Conservation (phyloP, 1,140 invertebrate species). For the Diorhabda sublineata region DNA sequence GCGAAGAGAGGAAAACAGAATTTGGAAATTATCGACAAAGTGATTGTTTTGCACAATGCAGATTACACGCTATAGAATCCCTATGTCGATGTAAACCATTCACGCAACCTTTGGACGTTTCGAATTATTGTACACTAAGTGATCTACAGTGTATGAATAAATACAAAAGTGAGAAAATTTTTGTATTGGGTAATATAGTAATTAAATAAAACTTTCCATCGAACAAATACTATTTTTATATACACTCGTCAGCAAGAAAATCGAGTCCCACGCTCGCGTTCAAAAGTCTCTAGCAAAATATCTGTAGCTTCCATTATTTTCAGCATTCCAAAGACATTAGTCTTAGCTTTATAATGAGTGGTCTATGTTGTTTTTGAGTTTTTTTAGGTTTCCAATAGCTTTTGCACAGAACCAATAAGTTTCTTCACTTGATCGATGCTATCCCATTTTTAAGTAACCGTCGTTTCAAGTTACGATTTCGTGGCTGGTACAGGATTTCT, state of each 20-base stretch:
- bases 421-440: neutral
- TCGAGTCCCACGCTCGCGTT: no score
- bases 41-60: conserved; percentile 56
- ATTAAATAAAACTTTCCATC: neutral
- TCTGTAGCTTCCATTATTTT: no score
- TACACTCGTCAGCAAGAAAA: neutral
- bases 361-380: neutral
- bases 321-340: no score
- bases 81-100: conserved; percentile 56
- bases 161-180: conserved; percentile 35
- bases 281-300: no score
- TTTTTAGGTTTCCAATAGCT: neutral
- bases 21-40: conserved; percentile 53
- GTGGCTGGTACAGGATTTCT: neutral
- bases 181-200: neutral
- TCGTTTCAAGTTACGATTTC: neutral
- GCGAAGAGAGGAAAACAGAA: conserved; percentile 46
- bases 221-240: neutral
- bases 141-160: conserved; percentile 51
- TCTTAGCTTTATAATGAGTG: no score
- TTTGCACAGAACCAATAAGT: neutral
- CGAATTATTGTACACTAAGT: conserved; percentile 43
- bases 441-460: neutral
- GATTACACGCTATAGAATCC: conserved; percentile 47
- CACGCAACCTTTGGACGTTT: conserved; percentile 18